These are phyloP conservation scores for Drosophila nr. perissopoda DNA, from an alignment of 2,888 invertebrate species.

Conservation along the genomic window DNA sequence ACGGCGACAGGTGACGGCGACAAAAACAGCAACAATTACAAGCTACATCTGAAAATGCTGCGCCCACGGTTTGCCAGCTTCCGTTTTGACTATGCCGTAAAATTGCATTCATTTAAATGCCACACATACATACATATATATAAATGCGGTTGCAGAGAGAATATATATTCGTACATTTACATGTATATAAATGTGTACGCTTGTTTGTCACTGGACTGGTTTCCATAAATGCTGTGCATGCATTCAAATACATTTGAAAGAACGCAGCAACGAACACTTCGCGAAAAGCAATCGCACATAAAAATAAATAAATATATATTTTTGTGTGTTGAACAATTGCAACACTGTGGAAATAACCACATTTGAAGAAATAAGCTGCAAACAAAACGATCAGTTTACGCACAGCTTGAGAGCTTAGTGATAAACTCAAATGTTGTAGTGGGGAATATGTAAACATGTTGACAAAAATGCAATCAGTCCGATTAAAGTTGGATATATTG, in stretches of 20 bases:
- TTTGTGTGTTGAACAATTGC: not conserved
- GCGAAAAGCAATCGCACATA: not conserved
- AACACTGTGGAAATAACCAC: not conserved
- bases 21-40: conserved; percentile 35
- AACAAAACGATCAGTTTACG: conserved; percentile 12
- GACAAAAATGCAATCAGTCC: not conserved
- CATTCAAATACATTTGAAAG: conserved; percentile 3
- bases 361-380: not conserved
- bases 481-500: not conserved
- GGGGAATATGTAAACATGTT: not conserved
- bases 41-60: conserved; percentile 24
- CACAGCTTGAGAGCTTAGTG: not conserved
- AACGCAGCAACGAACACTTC: not conserved
- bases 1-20: conserved; percentile 69
- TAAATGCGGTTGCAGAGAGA: conserved; percentile 11
- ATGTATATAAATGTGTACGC: not conserved
- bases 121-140: conserved; percentile 12
- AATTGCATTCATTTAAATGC: conserved; percentile 58
- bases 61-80: conserved; percentile 25
- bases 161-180: not conserved
- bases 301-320: conserved; percentile 5
- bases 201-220: conserved; percentile 1
- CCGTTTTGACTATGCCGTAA: conserved; percentile 29
- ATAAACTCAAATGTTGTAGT: not conserved
- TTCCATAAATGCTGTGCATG: conserved; percentile 28